Conservation (phyloP, 2,888 invertebrate genomes). For the Amblyjoppa proteus region DNA sequence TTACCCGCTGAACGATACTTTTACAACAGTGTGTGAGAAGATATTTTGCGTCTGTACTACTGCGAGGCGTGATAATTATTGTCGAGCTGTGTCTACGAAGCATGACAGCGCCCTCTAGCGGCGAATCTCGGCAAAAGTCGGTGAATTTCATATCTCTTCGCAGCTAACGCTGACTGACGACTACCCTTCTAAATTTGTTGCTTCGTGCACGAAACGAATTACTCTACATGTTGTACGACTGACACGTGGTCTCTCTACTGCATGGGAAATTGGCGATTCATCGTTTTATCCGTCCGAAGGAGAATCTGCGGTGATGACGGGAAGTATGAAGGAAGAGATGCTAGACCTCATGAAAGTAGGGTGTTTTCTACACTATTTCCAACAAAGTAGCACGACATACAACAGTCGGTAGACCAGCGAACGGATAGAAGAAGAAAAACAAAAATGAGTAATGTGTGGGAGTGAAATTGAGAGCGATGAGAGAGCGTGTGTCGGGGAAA, state of each 20-base stretch:
- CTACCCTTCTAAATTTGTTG: neutral
- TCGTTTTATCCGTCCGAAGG: constrained; percentile 26
- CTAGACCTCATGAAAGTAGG: neutral
- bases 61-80: neutral
- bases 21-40: constrained; percentile 32
- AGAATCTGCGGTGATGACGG: constrained; percentile 19
- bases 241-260: neutral
- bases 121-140: neutral
- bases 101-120: neutral
- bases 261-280: constrained; percentile 22
- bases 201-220: constrained; percentile 1
- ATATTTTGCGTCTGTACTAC: constrained; percentile 41
- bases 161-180: neutral
- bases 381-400: constrained; percentile 27
- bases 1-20: constrained; percentile 3
- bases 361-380: constrained; percentile 37
- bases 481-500: constrained; percentile 82
- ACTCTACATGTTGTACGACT: neutral
- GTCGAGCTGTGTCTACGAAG: neutral
- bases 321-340: neutral
- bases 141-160: neutral
- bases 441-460: constrained; percentile 7
- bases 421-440: constrained; percentile 6
- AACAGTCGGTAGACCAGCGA: neutral
- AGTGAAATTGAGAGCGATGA: constrained; percentile 82